Base-by-base conservation (phyloP, 2,888 invertebrate genomes). In the Corythucha ciliata region DNA sequence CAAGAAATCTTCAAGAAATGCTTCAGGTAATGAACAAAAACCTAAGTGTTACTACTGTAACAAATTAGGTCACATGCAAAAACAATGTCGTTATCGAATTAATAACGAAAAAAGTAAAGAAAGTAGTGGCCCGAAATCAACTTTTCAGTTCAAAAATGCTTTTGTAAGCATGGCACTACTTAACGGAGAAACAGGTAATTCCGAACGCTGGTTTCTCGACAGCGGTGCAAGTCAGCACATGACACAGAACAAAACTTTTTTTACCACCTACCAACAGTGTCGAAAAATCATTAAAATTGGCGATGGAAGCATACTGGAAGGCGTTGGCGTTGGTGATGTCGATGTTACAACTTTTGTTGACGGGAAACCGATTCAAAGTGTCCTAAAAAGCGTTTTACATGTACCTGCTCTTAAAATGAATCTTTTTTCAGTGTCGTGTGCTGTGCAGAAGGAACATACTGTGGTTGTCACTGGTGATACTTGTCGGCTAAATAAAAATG, bases 391-490 rank as follows among this genome's bases (percentile, higher is more conserved):
- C 26, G 41, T 49, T 32, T 22, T 49, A 22, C 42, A 21, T 42
- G 49, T 48, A 21, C 48, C 48, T 16, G 21, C 14, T 10, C 22
- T 48, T n/a, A 48, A 48, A 40, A 25, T 48, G 18, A 48, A 40
- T 16, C 20, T 40, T 12, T 48, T 48, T 40, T 48, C 48, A 26
- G n/a, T 48, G 1, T 16, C 48, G 5, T 32, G 41, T 12, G 41
- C 48, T 21, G n/a, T 48, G n/a, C 24, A n/a, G 2, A 40, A 48
- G 40, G 48, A 32, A 27, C 29, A 40, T 21, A 12, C 14, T 3
- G 14, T 48, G 27, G 41, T 48, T 24, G 48, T 39, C 20, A 40
- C 39, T 29, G 48, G 29, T 16, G 22, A 48, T 21, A 16, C 21
- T 2, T 40, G 20, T 22, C 29, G 24, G 6, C n/a, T 47, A n/a